Evolutionary conservation across 2,888 invertebrate genomes (phyloP).

Genomic region (Synanthedon andrenaeformis): DNA sequence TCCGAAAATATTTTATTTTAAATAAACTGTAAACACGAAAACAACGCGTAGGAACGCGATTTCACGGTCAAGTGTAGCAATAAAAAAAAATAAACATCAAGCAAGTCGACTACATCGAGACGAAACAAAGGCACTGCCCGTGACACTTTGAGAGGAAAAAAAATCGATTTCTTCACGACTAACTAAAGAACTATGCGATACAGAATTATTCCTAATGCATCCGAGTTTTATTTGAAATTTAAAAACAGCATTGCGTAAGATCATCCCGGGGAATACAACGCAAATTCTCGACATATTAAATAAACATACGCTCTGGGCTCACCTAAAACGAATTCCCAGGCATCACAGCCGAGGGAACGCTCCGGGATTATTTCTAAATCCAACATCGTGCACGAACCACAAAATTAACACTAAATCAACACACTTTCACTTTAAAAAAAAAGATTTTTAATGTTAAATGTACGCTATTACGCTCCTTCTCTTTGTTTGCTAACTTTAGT

Average conservation of each 20-base stretch:
- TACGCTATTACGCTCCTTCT: constrained; percentile 62
- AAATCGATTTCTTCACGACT: constrained; percentile 39
- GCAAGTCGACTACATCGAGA: constrained; percentile 13
- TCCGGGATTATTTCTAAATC: constrained; percentile 97
- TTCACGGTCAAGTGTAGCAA: constrained; percentile 64
- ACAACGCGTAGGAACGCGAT: constrained; percentile 11
- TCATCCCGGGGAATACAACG: constrained; percentile 58
- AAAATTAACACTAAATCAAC: constrained; percentile 84
- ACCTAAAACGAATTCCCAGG: constrained; percentile 98
- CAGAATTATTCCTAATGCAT: constrained; percentile 1
- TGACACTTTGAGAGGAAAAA: constrained; percentile 38
- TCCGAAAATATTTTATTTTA: neutral
- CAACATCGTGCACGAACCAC: constrained; percentile 82
- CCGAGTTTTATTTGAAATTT: constrained; percentile 16
- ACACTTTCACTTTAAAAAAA: constrained; percentile 58
- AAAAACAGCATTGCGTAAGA: constrained; percentile 59
- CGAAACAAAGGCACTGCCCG: constrained; percentile 50
- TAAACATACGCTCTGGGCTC: constrained; percentile 65
- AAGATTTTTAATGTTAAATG: constrained; percentile 42
- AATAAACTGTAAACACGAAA: constrained; percentile 1
- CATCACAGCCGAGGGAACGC: constrained; percentile 94
- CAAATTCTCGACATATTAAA: constrained; percentile 64
- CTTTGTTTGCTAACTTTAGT: constrained; percentile 72
- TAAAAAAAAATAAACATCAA: constrained; percentile 50
- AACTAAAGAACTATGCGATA: neutral